Evolutionary conservation across 2,113 vertebrate species (phyloP).

Genomic region (Tricholaema leucomelas): DNA sequence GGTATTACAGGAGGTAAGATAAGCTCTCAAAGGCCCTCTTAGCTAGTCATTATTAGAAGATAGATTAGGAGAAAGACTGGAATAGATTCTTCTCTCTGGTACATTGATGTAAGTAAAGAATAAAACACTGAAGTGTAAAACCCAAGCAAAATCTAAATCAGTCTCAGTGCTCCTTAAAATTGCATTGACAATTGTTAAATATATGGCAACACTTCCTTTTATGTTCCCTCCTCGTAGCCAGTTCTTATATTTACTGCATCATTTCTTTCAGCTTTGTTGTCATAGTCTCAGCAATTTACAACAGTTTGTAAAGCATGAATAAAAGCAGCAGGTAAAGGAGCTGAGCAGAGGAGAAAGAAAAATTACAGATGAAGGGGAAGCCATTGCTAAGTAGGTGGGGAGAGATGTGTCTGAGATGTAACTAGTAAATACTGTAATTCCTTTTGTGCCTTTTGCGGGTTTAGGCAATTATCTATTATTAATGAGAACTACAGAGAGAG

Average conservation of each 20-base stretch:
- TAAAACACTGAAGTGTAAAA: neutral
- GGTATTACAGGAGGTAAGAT: neutral
- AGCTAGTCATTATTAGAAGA: neutral
- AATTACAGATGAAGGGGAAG: neutral
- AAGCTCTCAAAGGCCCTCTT: neutral
- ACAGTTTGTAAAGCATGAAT: neutral
- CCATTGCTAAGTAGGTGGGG: neutral
- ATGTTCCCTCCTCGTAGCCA: neutral
- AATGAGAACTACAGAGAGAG: neutral
- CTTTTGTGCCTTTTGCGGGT: neutral
- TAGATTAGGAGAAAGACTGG: neutral
- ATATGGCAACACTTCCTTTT: neutral
- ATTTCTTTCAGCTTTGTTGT: neutral
- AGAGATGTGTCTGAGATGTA: neutral
- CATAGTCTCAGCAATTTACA: neutral
- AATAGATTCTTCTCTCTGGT: neutral
- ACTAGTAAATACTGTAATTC: neutral
- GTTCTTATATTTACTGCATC: neutral
- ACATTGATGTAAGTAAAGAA: neutral
- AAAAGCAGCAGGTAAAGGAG: neutral
- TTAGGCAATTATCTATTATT: neutral
- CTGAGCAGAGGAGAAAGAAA: neutral
- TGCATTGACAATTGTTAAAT: neutral
- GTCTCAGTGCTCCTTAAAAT: neutral
- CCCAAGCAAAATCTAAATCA: neutral